These are phyloP conservation scores for Gorilla gorilla DNA, from an alignment of 2,113 vertebrate genomes.

Conservation along the genomic window DNA sequence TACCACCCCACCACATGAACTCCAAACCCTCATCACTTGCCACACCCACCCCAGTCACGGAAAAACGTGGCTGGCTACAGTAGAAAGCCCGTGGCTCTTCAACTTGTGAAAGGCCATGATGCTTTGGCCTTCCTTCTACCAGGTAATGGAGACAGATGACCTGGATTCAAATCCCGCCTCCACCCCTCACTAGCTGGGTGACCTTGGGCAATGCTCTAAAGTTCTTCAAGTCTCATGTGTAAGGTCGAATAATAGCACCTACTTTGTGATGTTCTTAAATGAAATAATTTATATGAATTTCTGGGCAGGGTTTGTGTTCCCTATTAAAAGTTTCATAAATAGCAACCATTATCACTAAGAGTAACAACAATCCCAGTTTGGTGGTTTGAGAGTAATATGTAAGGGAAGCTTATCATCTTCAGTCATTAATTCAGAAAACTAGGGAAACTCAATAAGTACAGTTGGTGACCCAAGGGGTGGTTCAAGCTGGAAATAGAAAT, in stretches of 20 bases:
- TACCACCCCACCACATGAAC: not conserved
- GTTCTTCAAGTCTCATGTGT: not conserved
- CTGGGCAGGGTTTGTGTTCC: not conserved
- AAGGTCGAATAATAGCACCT: not conserved
- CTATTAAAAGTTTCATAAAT: not conserved
- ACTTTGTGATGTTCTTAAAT: not conserved
- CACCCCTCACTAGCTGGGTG: not conserved
- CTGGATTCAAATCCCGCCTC: not conserved
- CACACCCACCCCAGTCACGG: not conserved
- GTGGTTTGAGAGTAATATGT: not conserved
- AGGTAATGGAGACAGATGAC: not conserved
- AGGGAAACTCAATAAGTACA: not conserved
- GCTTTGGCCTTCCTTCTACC: not conserved
- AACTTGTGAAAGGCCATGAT: not conserved
- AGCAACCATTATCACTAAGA: not conserved
- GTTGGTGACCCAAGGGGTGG: not conserved
- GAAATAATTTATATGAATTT: not conserved
- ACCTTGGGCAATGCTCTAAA: not conserved
- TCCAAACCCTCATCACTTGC: not conserved
- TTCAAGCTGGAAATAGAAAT: not conserved
- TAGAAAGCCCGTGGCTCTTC: not conserved
- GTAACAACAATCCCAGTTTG: not conserved
- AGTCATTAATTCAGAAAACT: conserved; percentile 33
- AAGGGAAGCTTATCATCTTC: not conserved
- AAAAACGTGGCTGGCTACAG: no score